These are phyloP conservation scores for Nylanderia fulva DNA, from an alignment of 1,140 invertebrate species.

Conservation along the genomic window DNA sequence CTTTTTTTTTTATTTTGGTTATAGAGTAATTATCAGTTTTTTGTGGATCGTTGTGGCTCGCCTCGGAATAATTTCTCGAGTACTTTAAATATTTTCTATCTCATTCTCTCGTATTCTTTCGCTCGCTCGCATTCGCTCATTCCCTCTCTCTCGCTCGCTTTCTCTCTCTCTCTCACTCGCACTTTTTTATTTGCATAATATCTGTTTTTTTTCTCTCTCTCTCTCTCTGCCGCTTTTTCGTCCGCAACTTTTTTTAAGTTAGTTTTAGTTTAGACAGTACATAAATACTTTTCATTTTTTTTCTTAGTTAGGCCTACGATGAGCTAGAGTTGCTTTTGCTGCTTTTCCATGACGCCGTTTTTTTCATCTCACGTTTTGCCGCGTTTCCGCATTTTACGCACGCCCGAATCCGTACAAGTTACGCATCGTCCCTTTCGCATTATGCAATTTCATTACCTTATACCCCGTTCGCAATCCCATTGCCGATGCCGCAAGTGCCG, in stretches of 20 bases:
- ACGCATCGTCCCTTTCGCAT: slow-evolving; percentile 30
- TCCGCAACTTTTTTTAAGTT: slow-evolving; percentile 72
- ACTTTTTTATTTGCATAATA: slow-evolving; percentile 52
- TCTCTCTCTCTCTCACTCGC: slow-evolving; percentile 39
- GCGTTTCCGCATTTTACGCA: background rate
- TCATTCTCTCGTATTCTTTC: slow-evolving; percentile 47
- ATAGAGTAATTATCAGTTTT: slow-evolving; percentile 62
- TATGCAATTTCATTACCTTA: slow-evolving; percentile 21
- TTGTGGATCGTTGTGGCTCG: slow-evolving; percentile 76
- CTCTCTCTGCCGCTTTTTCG: slow-evolving; percentile 64
- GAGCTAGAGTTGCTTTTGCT: slow-evolving; percentile 80
- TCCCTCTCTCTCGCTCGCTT: slow-evolving; percentile 51
- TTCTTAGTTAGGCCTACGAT: slow-evolving; percentile 84
- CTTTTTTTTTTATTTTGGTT: slow-evolving; percentile 67
- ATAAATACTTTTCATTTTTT: slow-evolving; percentile 80
- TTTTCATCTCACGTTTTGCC: background rate
- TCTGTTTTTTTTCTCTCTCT: slow-evolving; percentile 38
- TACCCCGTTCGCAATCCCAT: slow-evolving; percentile 16
- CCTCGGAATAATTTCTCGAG: slow-evolving; percentile 75
- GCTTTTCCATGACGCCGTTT: slow-evolving; percentile 32
- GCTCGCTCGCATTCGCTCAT: slow-evolving; percentile 8
- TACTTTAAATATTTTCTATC: slow-evolving; percentile 69
- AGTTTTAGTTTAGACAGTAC: slow-evolving; percentile 81
- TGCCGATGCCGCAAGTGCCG: slow-evolving; percentile 27
- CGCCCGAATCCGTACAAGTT: slow-evolving; percentile 57